These are phyloP conservation scores for Sesamia inferens DNA, from an alignment of 2,888 invertebrate species.

Conservation along the genomic window DNA sequence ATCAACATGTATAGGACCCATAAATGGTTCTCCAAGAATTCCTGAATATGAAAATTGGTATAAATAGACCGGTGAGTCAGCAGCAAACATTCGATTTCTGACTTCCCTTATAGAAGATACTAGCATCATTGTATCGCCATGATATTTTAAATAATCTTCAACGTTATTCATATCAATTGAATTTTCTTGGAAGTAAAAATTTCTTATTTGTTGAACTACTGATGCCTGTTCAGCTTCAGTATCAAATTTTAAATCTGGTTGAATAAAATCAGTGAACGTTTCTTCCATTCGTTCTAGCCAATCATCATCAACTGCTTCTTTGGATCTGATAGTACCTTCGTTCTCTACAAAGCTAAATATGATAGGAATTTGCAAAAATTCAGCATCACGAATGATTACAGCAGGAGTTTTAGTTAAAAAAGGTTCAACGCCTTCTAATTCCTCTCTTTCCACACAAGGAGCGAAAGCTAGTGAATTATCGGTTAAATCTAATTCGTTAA, in stretches of 20 bases:
- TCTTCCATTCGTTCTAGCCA: slow-evolving; percentile 82
- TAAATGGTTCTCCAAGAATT: slow-evolving; percentile 73
- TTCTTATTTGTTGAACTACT: slow-evolving; percentile 71
- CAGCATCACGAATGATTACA: slow-evolving; percentile 71
- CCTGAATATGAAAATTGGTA: slow-evolving; percentile 86
- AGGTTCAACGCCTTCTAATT: slow-evolving; percentile 69
- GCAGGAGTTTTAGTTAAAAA: slow-evolving; percentile 79
- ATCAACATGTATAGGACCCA: slow-evolving; percentile 73
- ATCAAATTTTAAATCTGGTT: slow-evolving; percentile 78
- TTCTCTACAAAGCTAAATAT: slow-evolving; percentile 83
- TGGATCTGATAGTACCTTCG: slow-evolving; percentile 82
- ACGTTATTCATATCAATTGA: slow-evolving; percentile 66
- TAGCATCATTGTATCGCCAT: slow-evolving; percentile 84
- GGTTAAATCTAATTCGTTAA: slow-evolving; percentile 82
- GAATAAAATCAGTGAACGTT: slow-evolving; percentile 79
- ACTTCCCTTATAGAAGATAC: slow-evolving; percentile 82
- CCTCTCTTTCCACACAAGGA: slow-evolving; percentile 80
- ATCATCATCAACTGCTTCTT: slow-evolving; percentile 74
- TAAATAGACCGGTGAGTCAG: slow-evolving; percentile 73
- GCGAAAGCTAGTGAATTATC: slow-evolving; percentile 85
- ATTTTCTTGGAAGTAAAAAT: slow-evolving; percentile 75
- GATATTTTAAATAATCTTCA: slow-evolving; percentile 76
- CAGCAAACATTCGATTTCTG: slow-evolving; percentile 69
- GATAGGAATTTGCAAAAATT: slow-evolving; percentile 77
- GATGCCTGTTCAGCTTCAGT: slow-evolving; percentile 66